These are phyloP conservation scores for Elymnias hypermnestra DNA, from an alignment of 1,140 invertebrate genomes.

Conservation along the genomic window DNA sequence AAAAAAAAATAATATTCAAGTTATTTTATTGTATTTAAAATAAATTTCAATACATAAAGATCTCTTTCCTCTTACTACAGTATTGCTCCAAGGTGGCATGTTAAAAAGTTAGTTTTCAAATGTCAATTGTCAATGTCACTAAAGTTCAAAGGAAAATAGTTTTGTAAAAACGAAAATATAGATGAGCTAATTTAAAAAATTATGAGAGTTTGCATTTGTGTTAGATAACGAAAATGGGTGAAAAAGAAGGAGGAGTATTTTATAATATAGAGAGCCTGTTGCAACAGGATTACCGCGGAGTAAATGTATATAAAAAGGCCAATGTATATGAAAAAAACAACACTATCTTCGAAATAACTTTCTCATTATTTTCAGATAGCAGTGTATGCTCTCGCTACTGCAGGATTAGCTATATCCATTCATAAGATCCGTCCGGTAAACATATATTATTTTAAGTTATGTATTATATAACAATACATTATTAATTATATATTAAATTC, in stretches of 20 bases:
- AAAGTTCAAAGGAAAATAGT: constrained; percentile 23
- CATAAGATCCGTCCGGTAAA: constrained; percentile 73
- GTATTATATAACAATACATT: constrained; percentile 42
- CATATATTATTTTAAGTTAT: constrained; percentile 18
- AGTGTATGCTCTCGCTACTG: constrained; percentile 68
- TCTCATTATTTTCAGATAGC: constrained; percentile 62
- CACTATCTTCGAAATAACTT: constrained; percentile 27
- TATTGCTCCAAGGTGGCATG: too few species aligned
- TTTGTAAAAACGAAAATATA: constrained; percentile 50
- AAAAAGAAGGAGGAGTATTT: constrained; percentile 49
- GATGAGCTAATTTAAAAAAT: constrained; percentile 60
- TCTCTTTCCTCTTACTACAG: too few species aligned
- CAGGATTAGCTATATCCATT: constrained; percentile 62
- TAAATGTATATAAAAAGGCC: constrained; percentile 33
- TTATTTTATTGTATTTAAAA: too few species aligned
- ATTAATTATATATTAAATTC: constrained; percentile 17
- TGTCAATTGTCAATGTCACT: constrained; percentile 23
- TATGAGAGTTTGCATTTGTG: constrained; percentile 40
- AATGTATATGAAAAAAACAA: constrained; percentile 8
- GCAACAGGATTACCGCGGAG: constrained; percentile 63
- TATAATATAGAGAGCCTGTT: constrained; percentile 49
- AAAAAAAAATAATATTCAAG: too few species aligned
- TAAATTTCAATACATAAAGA: too few species aligned
- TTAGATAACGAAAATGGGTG: constrained; percentile 44
- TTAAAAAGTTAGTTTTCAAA: too few species aligned